Conservation (phyloP, 1,140 invertebrate genomes). For the Babylonia areolata region DNA sequence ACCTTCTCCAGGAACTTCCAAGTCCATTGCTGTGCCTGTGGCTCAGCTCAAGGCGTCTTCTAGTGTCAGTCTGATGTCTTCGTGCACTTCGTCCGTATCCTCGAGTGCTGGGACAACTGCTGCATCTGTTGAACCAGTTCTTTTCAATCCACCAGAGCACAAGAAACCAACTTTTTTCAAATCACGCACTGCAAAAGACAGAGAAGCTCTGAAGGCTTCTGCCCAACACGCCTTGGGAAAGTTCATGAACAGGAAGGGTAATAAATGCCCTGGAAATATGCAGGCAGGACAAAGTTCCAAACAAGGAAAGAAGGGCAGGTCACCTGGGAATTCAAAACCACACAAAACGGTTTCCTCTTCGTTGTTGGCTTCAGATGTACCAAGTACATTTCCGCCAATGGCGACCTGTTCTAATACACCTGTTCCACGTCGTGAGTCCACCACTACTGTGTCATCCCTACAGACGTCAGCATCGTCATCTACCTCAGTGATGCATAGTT, state of each 20-base stretch:
- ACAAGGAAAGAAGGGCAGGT: background rate
- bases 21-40: background rate
- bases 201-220: slow-evolving; percentile 8
- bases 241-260: background rate
- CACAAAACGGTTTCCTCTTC: background rate
- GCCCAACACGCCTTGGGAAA: background rate
- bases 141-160: background rate
- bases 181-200: background rate
- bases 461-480: background rate
- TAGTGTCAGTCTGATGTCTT: background rate
- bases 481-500: background rate
- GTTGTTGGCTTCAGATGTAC: background rate
- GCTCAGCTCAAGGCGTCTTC: background rate
- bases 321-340: background rate
- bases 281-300: background rate
- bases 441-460: background rate
- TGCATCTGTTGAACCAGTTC: background rate
- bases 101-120: background rate
- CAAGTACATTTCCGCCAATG: background rate
- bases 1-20: background rate
- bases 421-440: background rate
- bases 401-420: background rate
- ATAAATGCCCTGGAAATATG: background rate
- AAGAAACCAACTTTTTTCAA: slow-evolving; percentile 19
- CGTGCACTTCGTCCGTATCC: background rate